A percentile compares a stretch with the other conserved stretches of the same genome.
Evolutionary conservation across 2,113 vertebrate species (phyloP).

Genomic region (Helogale parvula): DNA sequence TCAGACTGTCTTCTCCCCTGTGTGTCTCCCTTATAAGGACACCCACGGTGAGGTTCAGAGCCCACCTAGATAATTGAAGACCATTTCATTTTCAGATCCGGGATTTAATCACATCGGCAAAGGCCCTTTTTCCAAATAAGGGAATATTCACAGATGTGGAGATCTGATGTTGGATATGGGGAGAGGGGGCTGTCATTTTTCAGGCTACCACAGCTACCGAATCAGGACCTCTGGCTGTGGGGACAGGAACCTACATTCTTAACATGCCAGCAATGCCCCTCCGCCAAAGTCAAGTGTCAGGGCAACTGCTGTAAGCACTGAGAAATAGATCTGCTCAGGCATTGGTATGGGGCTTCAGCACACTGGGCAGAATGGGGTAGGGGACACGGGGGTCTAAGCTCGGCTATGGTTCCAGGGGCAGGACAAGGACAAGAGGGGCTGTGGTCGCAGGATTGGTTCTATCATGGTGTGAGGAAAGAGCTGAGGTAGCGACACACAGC

Average conservation of each 20-base stretch:
- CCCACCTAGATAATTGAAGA: background rate
- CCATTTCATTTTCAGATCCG: background rate
- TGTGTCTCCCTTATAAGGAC: background rate
- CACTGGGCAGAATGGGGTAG: too few relatives aligned
- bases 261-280: background rate
- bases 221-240: background rate
- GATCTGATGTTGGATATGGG: background rate
- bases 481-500: background rate
- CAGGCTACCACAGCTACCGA: background rate
- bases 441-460: background rate
- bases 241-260: background rate
- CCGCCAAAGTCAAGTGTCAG: background rate
- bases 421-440: background rate
- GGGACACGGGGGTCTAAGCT: background rate
- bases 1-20: background rate
- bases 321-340: background rate
- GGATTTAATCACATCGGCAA: background rate
- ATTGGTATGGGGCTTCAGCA: background rate
- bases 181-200: background rate
- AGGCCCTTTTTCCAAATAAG: background rate
- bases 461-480: background rate
- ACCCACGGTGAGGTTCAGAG: background rate
- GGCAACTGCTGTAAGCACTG: background rate
- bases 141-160: background rate
- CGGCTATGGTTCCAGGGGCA: background rate